A percentile compares a stretch with the other conserved stretches of the same genome.
phyloP scores from a whole-genome alignment of 2,113 vertebrate species.

The Aleadryas rufinucha region DNA sequence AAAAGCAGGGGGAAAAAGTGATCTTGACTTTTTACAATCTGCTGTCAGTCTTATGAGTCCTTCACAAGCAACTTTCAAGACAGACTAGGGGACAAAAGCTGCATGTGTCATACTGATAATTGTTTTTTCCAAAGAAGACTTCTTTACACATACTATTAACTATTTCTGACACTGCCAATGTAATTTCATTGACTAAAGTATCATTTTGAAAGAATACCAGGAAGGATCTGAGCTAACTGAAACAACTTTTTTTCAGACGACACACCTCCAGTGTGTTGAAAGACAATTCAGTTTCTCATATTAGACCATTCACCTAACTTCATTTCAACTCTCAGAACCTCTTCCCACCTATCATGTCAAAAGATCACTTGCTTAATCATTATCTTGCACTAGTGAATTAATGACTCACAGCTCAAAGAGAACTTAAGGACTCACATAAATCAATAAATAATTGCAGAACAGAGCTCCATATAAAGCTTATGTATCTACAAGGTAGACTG shows the following conservation, averaged over 20 bases:
- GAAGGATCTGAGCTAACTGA: not conserved
- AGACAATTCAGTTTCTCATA: not conserved
- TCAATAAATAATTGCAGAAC: not conserved
- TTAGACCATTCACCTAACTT: not conserved
- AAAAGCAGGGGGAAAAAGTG: not conserved
- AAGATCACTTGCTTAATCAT: not conserved
- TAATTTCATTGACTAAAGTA: not conserved
- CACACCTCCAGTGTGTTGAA: not conserved
- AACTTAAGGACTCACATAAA: not conserved
- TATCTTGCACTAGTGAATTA: not conserved
- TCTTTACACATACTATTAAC: not conserved
- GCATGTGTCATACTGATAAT: not conserved
- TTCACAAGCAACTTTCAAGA: not conserved
- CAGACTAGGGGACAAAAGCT: not conserved
- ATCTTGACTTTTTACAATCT: not conserved
- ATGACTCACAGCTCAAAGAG: not conserved
- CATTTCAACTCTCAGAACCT: not conserved
- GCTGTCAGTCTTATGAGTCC: not conserved
- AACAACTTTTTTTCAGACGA: not conserved
- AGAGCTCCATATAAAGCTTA: not conserved
- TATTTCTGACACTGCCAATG: not conserved
- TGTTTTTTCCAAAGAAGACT: not conserved
- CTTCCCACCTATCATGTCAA: not conserved
- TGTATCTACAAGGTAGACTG: not conserved
- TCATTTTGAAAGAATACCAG: not conserved